Evolutionary conservation across 2,113 vertebrate species (phyloP).

Genomic region (Fregetta grallaria): DNA sequence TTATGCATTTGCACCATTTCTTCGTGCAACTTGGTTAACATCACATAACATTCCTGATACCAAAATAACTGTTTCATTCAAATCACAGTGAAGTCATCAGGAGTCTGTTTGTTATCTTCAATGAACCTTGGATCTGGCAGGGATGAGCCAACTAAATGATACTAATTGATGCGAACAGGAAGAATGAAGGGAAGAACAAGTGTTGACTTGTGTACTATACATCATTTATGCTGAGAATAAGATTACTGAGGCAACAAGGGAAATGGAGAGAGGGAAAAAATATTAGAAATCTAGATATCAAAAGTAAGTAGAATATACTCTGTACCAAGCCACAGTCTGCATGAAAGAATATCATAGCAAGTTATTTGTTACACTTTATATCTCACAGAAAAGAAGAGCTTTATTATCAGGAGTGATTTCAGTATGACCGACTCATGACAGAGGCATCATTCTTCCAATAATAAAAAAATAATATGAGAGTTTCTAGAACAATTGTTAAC

Average conservation of each 20-base stretch:
- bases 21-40: background rate
- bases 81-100: background rate
- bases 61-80: background rate
- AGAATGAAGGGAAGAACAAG: constrained; percentile 11
- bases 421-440: background rate
- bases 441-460: background rate
- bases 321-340: background rate
- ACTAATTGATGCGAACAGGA: background rate
- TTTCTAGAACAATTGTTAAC: background rate
- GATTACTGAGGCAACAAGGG: background rate
- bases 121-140: background rate
- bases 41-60: background rate
- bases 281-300: background rate
- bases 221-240: background rate
- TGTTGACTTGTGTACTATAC: background rate
- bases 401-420: background rate
- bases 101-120: background rate
- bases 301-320: background rate
- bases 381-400: background rate
- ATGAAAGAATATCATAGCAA: background rate
- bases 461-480: background rate
- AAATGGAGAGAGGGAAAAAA: background rate
- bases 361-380: background rate
- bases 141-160: background rate
- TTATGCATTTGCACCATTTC: background rate